Evolutionary conservation across 2,797 vertebrate genomes (phyloP).

Genomic region (Pogoniulus pusillus): DNA sequence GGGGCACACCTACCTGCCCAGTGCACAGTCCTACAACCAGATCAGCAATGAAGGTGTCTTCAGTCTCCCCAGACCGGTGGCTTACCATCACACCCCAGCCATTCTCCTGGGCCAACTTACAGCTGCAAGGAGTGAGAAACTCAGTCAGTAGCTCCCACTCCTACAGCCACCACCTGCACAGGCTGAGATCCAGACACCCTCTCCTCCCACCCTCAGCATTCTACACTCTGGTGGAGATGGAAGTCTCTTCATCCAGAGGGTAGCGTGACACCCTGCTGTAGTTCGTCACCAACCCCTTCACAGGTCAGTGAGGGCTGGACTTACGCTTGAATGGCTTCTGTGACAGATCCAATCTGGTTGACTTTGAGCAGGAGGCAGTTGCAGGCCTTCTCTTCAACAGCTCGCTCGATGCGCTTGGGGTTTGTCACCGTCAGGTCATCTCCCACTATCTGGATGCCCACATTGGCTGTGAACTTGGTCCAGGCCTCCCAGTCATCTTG

Average conservation of each 20-base stretch:
- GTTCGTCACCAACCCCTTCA: not conserved
- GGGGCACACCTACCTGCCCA: constrained; percentile 84
- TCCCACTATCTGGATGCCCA: constrained; percentile 92
- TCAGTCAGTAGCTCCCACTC: not conserved
- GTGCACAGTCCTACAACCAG: constrained; percentile 94
- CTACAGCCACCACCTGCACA: not conserved
- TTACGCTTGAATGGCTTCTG: constrained; percentile 93
- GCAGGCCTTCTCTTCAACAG: constrained; percentile 91
- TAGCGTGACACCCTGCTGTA: not conserved
- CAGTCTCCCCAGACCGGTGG: constrained; percentile 92
- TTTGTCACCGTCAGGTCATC: constrained; percentile 94
- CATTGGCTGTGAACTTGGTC: constrained; percentile 89
- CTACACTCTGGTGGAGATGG: not conserved
- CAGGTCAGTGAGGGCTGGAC: constrained; percentile 22
- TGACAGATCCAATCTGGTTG: constrained; percentile 93
- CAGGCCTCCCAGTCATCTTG: constrained; percentile 95
- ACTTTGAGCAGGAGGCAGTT: constrained; percentile 94
- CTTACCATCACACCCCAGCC: constrained; percentile 97
- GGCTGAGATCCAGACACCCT: not conserved
- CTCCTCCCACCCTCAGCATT: not conserved
- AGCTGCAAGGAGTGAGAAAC: constrained; percentile 72
- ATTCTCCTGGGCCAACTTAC: constrained; percentile 93
- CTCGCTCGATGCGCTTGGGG: constrained; percentile 88
- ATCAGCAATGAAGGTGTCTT: constrained; percentile 94
- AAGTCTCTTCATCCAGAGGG: not conserved